Base-by-base conservation (phyloP, 2,797 vertebrate species). In the Yasuhikotakia modesta region DNA sequence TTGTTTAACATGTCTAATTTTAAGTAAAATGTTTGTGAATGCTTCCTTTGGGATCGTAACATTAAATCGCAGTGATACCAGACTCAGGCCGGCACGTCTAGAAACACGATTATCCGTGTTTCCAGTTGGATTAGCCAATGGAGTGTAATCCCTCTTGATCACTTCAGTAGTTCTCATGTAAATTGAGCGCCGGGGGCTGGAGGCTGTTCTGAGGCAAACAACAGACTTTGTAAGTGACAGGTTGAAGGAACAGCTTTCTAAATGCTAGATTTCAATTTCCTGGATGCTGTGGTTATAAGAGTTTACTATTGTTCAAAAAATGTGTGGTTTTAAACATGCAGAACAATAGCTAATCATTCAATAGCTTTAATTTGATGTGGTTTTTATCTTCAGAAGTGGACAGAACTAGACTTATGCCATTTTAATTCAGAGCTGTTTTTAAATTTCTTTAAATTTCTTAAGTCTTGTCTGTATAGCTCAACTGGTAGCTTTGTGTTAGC, bases 101-200 rank as follows among this genome's bases (percentile, higher is more conserved):
- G 60, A 78, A 71, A 72, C 48, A 78, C n/a, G 60, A 63, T 78
- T 78, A 78, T 78, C 76, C 67, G 10, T 78, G 76, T 78, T 78
- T 78, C 76, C 60, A 72, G 69, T 72, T 78, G 76, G 76, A 78
- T 72, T 72, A 78, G 76, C 48, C 68, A 72, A 57, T 78, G 57
- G 57, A 57, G 75, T 45, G 46, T 78, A 78, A 78, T 78, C 67
- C 76, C 21, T 70, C 75, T 52, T 78, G 76, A 78, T 78, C 76
- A 78, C 66, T 78, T 78, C 76, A 63, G 76, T 70, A 70, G 57
- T 78, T 78, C 57, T 78, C 27, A 53, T 78, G 76, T 70, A 78
- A 78, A 78, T 78, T n/a, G 76, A 63, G 46, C 52, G 46, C 67
- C 67, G 24, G 57, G 76, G 57, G 57, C 17, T 63, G 55, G 45